Percentiles rank a stretch among this genome's conserved stretches.
phyloP scores from a whole-genome alignment of 2,797 vertebrate genomes.

The Melanotaenia nigrans region DNA sequence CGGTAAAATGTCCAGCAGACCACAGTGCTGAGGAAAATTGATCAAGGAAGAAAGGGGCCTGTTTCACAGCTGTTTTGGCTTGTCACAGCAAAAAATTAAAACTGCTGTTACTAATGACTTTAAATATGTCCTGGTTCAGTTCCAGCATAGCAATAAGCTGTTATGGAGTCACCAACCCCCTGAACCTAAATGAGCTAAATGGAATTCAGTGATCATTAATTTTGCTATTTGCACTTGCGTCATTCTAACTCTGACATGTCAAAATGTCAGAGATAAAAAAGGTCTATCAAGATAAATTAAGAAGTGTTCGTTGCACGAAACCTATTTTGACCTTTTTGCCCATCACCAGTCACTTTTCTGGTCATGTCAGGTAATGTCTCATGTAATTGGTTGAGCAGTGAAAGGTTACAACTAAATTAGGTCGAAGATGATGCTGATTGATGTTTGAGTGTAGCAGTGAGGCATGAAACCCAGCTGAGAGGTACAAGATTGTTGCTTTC shows the following conservation, averaged over 20 bases:
- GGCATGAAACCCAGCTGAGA: not conserved
- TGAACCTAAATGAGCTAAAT: conserved; percentile 6
- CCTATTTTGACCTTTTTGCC: conserved; percentile 8
- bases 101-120: conserved; percentile 9
- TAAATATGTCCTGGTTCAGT: not conserved
- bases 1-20: not conserved
- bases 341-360: conserved; percentile 10
- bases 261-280: conserved; percentile 9
- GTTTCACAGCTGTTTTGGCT: conserved; percentile 9
- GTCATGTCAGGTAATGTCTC: conserved; percentile 14
- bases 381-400: conserved; percentile 16
- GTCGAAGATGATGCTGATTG: not conserved
- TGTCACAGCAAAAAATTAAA: conserved; percentile 8
- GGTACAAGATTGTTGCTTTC: not conserved
- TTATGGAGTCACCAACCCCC: conserved; percentile 1
- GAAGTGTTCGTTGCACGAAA: not conserved
- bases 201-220: conserved; percentile 10
- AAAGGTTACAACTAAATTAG: conserved; percentile 24
- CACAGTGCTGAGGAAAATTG: not conserved
- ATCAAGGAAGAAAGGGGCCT: not conserved
- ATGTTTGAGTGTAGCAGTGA: not conserved
- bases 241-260: not conserved
- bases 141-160: not conserved
- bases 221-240: not conserved
- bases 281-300: not conserved